Evolutionary conservation across 2,113 vertebrate species (phyloP).

Genomic region (Chrysochloris asiatica): DNA sequence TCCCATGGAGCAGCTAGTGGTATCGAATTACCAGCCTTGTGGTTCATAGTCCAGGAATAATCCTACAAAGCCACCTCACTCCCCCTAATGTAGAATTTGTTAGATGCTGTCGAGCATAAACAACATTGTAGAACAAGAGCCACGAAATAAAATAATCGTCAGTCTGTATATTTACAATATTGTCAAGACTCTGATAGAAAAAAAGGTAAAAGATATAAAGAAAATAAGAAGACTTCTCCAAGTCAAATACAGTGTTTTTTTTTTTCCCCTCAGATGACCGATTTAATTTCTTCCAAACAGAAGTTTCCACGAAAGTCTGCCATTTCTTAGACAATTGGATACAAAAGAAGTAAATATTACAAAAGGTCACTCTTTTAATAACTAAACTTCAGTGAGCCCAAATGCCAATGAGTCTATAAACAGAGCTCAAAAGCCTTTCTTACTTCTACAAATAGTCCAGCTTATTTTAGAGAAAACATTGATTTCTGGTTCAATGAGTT

Average conservation of each 20-base stretch:
- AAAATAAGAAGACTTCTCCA: not conserved
- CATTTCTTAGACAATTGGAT: not conserved
- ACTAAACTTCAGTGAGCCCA: not conserved
- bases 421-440: not conserved
- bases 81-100: too few species aligned
- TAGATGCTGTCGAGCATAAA: too few species aligned
- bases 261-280: not conserved
- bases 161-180: not conserved
- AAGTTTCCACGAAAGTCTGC: not conserved
- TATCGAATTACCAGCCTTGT: too few species aligned
- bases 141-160: not conserved
- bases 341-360: not conserved
- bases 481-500: not conserved
- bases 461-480: constrained; percentile 20
- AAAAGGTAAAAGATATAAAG: not conserved
- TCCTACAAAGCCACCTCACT: too few species aligned
- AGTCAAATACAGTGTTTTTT: not conserved
- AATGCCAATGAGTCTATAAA: constrained; percentile 15
- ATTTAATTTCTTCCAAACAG: constrained; percentile 10
- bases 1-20: too few species aligned
- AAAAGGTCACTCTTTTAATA: constrained; percentile 33
- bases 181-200: not conserved
- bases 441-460: not conserved
- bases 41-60: too few species aligned
- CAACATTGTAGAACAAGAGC: not conserved